Evolutionary conservation across 1,140 invertebrate genomes (phyloP).

Genomic region (Sitobion miscanthi): DNA sequence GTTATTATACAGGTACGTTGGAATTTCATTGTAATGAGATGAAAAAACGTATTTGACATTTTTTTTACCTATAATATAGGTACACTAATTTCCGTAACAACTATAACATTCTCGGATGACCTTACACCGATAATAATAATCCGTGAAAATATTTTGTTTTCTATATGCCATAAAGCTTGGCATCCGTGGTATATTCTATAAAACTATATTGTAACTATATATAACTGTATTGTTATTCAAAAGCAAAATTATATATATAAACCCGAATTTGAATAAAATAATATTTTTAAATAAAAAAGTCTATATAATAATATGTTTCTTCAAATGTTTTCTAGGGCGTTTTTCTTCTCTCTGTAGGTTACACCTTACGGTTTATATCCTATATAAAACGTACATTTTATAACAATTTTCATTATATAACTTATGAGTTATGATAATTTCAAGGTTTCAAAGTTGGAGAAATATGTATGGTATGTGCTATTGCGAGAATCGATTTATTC

Average conservation of each 20-base stretch:
- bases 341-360: background rate
- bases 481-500: background rate
- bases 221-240: background rate
- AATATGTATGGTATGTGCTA: background rate
- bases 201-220: background rate
- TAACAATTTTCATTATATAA: background rate
- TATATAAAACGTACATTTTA: background rate
- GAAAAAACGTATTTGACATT: background rate
- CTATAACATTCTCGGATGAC: background rate
- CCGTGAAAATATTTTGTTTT: background rate
- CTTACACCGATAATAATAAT: background rate
- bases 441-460: background rate
- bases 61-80: background rate
- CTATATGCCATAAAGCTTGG: background rate
- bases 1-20: background rate
- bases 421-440: background rate
- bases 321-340: background rate
- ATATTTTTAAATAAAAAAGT: background rate
- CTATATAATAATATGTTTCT: background rate
- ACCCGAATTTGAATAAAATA: background rate
- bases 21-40: constrained; percentile 18
- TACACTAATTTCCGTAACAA: constrained; percentile 11
- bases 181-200: background rate
- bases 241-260: background rate
- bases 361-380: background rate